These are phyloP conservation scores for Xanthostigma xanthostigma DNA, from an alignment of 2,888 invertebrate species.

Conservation along the genomic window DNA sequence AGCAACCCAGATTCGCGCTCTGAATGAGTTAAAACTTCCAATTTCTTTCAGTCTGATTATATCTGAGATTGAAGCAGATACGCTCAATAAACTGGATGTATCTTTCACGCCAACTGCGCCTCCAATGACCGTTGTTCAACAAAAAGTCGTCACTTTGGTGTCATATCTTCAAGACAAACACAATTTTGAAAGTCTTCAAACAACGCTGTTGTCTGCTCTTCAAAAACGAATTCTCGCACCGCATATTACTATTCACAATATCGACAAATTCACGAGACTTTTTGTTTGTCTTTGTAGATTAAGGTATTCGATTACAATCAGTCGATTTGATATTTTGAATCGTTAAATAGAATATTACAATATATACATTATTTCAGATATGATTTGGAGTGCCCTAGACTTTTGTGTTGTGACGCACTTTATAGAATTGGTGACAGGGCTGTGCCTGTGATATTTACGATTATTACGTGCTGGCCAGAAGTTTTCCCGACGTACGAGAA, in stretches of 20 bases:
- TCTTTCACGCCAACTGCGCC: slow-evolving; percentile 30
- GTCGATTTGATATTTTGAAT: too few species aligned
- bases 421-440: slow-evolving; percentile 27
- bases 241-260: neutral
- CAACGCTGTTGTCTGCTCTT: slow-evolving; percentile 15
- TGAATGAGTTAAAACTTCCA: too few species aligned
- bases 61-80: slow-evolving; percentile 15
- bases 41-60: slow-evolving; percentile 18
- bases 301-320: neutral
- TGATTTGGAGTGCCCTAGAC: slow-evolving; percentile 28
- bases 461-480: slow-evolving; percentile 31
- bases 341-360: too few species aligned
- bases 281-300: neutral
- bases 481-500: slow-evolving; percentile 25
- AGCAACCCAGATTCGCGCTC: too few species aligned
- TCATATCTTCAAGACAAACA: slow-evolving; percentile 20
- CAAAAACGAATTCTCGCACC: slow-evolving; percentile 16
- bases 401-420: slow-evolving; percentile 29
- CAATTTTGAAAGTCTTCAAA: slow-evolving; percentile 14
- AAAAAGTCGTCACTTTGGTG: slow-evolving; percentile 27
- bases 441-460: slow-evolving; percentile 24
- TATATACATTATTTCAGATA: neutral
- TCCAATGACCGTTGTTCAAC: slow-evolving; percentile 27
- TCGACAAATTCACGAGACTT: neutral
- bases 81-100: slow-evolving; percentile 21